A percentile compares a stretch with the other conserved stretches of the same genome.
Conservation (phyloP, 2,888 invertebrate species). For the Odiellus spinosus region DNA sequence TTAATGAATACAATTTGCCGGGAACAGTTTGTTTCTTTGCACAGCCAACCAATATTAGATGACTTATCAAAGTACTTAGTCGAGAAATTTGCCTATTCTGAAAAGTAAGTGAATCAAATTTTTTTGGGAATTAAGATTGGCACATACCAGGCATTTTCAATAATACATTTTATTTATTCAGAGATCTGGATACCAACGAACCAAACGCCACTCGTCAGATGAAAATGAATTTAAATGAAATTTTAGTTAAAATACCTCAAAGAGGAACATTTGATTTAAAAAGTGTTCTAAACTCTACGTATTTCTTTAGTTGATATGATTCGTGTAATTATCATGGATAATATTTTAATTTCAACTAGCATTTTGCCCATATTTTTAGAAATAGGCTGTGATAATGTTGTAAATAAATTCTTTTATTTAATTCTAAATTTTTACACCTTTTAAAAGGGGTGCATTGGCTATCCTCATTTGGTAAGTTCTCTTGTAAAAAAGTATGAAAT, state of each 20-base stretch:
- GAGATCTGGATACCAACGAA: background rate
- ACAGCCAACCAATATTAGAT: constrained; percentile 79
- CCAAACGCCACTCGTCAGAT: constrained; percentile 36
- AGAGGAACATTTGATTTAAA: constrained; percentile 25
- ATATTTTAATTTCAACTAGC: no score
- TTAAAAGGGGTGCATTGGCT: no score
- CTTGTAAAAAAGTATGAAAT: no score
- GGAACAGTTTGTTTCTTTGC: constrained; percentile 93
- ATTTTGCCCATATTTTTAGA: no score
- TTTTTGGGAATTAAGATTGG: no score
- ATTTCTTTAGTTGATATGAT: constrained; percentile 75
- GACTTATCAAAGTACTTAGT: constrained; percentile 59
- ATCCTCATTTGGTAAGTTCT: no score
- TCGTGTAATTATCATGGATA: no score
- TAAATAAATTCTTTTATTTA: no score
- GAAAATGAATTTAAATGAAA: constrained; percentile 44
- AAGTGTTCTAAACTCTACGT: constrained; percentile 42
- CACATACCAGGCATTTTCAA: no score
- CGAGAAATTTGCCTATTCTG: constrained; percentile 46
- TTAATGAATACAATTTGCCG: constrained; percentile 88
- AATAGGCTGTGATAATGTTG: no score
- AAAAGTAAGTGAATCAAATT: constrained; percentile 40
- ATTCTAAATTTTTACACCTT: no score
- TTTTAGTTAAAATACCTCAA: constrained; percentile 46
- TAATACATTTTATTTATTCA: no score